A percentile compares a stretch with the other conserved stretches of the same genome.
These are phyloP conservation scores for Agrotis ipsilon DNA, from an alignment of 2,888 invertebrate genomes.

Conservation along the genomic window DNA sequence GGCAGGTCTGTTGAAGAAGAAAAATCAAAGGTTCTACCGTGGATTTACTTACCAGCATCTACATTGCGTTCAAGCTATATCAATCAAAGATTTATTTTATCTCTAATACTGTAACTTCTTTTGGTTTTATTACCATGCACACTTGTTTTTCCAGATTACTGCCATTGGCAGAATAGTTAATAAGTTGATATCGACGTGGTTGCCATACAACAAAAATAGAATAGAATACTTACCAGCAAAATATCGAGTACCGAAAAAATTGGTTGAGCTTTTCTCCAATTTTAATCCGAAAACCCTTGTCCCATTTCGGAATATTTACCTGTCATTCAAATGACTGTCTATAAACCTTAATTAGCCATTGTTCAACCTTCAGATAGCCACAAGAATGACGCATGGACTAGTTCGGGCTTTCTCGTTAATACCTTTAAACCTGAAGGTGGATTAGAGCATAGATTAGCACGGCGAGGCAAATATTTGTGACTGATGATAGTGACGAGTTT, in stretches of 20 bases:
- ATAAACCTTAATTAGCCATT: slow-evolving; percentile 71
- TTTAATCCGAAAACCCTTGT: slow-evolving; percentile 39
- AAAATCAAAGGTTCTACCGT: background rate
- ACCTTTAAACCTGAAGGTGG: slow-evolving; percentile 67
- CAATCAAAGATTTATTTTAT: too few species aligned
- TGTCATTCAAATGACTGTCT: slow-evolving; percentile 61
- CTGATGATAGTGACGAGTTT: slow-evolving; percentile 61
- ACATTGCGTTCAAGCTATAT: too few species aligned
- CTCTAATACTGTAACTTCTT: too few species aligned
- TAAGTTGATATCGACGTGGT: too few species aligned
- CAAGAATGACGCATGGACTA: slow-evolving; percentile 65
- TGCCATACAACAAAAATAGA: too few species aligned
- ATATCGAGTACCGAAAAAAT: background rate
- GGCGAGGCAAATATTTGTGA: slow-evolving; percentile 75
- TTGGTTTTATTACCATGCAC: too few species aligned
- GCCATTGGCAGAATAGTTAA: too few species aligned
- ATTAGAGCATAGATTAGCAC: slow-evolving; percentile 70
- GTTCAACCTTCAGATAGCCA: slow-evolving; percentile 68
- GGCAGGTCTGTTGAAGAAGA: background rate
- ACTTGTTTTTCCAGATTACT: too few species aligned
- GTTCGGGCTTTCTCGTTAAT: slow-evolving; percentile 75
- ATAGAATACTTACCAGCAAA: background rate
- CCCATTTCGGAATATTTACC: slow-evolving; percentile 54
- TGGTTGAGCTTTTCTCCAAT: slow-evolving; percentile 4
- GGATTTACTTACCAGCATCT: too few species aligned